These are phyloP conservation scores for Drosophila aff. DNA, from an alignment of 1,140 invertebrate species.

Conservation along the genomic window DNA sequence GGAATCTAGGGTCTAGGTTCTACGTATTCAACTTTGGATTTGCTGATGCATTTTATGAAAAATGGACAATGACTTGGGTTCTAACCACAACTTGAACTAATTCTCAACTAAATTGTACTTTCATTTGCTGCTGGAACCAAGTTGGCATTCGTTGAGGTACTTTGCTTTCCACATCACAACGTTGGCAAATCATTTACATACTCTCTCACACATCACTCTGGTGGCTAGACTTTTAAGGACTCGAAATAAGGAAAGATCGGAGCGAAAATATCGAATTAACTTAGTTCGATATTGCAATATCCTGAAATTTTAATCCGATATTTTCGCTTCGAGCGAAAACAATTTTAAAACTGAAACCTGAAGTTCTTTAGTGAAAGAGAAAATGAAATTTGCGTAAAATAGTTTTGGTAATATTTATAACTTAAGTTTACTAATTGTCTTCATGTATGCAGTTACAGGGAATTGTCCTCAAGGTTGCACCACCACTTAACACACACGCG, in stretches of 20 bases:
- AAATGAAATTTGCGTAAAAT: no score
- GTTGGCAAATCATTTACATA: conserved; percentile 38
- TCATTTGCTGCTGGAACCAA: conserved; percentile 74
- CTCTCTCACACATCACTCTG: conserved; percentile 13
- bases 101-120: conserved; percentile 77
- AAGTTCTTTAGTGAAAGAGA: no score
- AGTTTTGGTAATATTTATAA: not conserved
- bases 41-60: conserved; percentile 29
- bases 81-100: conserved; percentile 44
- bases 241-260: not conserved
- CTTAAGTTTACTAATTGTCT: not conserved
- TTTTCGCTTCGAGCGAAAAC: no score
- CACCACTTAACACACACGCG: conserved; percentile 4
- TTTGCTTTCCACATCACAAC: conserved; percentile 77
- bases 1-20: conserved; percentile 8
- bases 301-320: no score
- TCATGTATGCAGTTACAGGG: not conserved
- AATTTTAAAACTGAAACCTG: not conserved
- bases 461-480: not conserved
- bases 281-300: not conserved
- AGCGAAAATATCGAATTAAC: not conserved
- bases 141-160: conserved; percentile 73
- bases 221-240: not conserved
- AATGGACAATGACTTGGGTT: conserved; percentile 23
- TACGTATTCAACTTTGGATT: not conserved